Evolutionary conservation across 2,797 vertebrate genomes (phyloP).

Genomic region (Taeniopygia guttata): DNA sequence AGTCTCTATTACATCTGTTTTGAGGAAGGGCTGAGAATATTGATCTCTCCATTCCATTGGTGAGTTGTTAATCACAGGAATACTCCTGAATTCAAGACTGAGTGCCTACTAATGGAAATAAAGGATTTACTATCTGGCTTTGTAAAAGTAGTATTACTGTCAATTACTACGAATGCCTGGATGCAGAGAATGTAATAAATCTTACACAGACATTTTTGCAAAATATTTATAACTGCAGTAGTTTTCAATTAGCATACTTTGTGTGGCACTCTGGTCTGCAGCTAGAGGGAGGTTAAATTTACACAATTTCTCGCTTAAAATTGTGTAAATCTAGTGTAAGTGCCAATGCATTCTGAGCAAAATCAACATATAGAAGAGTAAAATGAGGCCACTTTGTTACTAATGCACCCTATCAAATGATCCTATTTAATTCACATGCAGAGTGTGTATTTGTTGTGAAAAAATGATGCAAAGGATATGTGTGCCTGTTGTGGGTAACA

Average conservation of each 20-base stretch:
- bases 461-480: background rate
- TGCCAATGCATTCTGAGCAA: background rate
- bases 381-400: background rate
- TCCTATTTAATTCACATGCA: background rate
- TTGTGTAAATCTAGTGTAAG: background rate
- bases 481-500: background rate
- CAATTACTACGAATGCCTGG: background rate
- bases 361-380: background rate
- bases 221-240: background rate
- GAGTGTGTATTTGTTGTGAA: background rate
- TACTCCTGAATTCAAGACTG: background rate
- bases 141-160: background rate
- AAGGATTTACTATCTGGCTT: background rate
- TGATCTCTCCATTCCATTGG: background rate
- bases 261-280: background rate
- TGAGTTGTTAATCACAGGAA: background rate
- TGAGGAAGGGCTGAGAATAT: background rate
- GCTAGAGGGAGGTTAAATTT: background rate
- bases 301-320: background rate
- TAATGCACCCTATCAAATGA: background rate
- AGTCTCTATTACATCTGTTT: background rate
- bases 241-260: background rate
- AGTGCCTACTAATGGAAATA: background rate
- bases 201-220: background rate
- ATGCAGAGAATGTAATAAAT: background rate